A percentile compares a stretch with the other conserved stretches of the same genome.
Conservation (phyloP, 2,113 vertebrate species). For the Neogobius melanostomus region DNA sequence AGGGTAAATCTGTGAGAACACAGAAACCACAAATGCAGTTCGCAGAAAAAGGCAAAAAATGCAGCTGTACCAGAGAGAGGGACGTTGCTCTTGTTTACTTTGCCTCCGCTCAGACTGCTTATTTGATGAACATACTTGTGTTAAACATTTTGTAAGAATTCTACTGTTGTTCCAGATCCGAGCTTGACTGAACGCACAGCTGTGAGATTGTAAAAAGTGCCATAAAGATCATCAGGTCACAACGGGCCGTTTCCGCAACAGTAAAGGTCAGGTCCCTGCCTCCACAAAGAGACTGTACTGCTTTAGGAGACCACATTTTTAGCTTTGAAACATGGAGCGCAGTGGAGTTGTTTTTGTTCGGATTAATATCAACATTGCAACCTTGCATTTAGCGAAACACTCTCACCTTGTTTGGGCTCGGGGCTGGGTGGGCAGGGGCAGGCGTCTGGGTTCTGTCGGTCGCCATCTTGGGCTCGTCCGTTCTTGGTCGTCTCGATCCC, state of each 20-base stretch:
- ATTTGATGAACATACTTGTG: neutral
- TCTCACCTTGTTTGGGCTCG: slow-evolving; percentile 68
- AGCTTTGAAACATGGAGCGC: neutral
- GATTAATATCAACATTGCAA: neutral
- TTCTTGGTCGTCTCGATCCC: slow-evolving; percentile 86
- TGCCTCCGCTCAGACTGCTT: no score
- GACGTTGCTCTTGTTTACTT: no score
- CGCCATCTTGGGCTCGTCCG: slow-evolving; percentile 74
- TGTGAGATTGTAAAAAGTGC: neutral
- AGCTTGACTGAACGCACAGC: slow-evolving; percentile 5
- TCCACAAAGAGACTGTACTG: neutral
- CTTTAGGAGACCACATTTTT: neutral
- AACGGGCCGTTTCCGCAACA: neutral
- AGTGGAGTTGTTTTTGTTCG: no score
- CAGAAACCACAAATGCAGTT: no score
- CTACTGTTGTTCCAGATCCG: neutral
- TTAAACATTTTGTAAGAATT: slow-evolving; percentile 1
- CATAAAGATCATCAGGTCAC: neutral
- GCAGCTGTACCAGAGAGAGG: no score
- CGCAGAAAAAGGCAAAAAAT: no score
- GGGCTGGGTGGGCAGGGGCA: slow-evolving; percentile 59
- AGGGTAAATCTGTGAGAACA: no score
- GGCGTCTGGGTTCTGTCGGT: slow-evolving; percentile 61
- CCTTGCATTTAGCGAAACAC: neutral
- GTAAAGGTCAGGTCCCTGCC: neutral